Evolutionary conservation across 2,888 invertebrate genomes (phyloP), one percentile per base, ranked within the genome.

Genomic region (Tetragonisca angustula): DNA sequence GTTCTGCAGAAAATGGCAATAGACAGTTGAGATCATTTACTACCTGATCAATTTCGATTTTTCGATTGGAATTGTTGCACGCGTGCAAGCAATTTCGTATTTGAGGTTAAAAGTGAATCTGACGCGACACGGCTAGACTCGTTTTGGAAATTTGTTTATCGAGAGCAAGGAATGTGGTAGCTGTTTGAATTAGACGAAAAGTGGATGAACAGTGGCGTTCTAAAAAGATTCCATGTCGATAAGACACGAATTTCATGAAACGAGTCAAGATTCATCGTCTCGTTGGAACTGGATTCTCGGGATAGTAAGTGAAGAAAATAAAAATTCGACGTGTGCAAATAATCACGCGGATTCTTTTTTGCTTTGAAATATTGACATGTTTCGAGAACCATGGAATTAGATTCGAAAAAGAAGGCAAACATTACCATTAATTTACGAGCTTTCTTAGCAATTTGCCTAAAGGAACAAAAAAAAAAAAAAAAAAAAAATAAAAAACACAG

Each of bases 371-470:
- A 15, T 54, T 27, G 19, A 21, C 21, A 17, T 43, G 15, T 71
- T 71, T 52, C 19, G 27, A 43, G 76, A 71, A 71, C 21, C 50
- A 59, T 17, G 24, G 43, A 80, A 62, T 36, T n/a, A 54, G 54
- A 17, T 13, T 43, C 32, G 27, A 32, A 67, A 43, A 72, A 19
- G 24, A 32, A 24, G 24, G 68, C n/a, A 54, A 69, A 79, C 27
- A 76, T 81, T 81, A 79, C 79, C 62, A 19, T 50, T 73, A 81
- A 81, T 74, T 81, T 79, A 81, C 73, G 73, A 79, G 54, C 17
- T 54, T 15, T 62, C 68, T 36, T 54, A 78, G 54, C 13, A 32
- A 54, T 43, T 49, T 50, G 19, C 24, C 49, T 21, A 49, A 52
- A 43, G 49, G 49, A 79, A 36, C 9, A 68, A n/a, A 72, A 65